Evolutionary conservation across 1,140 invertebrate genomes (phyloP), one percentile per base, ranked within the genome.

Genomic region (Drosophila chauvacae): DNA sequence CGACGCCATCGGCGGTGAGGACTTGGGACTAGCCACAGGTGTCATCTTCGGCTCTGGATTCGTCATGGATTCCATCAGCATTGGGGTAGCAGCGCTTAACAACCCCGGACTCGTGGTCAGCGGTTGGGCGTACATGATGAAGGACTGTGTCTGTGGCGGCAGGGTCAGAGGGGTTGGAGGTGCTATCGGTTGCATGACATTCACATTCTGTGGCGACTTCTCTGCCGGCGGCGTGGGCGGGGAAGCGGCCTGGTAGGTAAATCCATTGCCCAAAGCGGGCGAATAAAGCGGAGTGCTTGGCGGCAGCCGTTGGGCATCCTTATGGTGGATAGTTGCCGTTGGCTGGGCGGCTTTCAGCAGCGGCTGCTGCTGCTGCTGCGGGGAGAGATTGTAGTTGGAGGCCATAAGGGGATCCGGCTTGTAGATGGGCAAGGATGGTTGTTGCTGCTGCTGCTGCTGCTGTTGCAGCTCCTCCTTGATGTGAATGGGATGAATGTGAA

Each of bases 71-170:
- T 80, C 84, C 50, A 90, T 44, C 20, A 97, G 94, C 20, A 97
- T 96, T 11, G 95, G 95, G 91, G 93, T 95, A 92, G 93, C 94
- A 91, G 68, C 1, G 3, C 94, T 93, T 39, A 96, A 94, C 13
- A 96, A 92, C 55, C 96, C 93, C 37, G 96, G 51, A n/a, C 93
- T 91, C 76, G 93, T 94, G 39, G 94, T 93, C 69, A 51, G 33
- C 5, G 70, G 55, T 16, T 72, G 68, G 26, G 72, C 50, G 35
- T 91, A 85, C 48, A 90, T 60, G 4, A 92, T 72, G 14, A 91
- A 90, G 39, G 65, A 58, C 18, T 81, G 86, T 7, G 74, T 35
- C 9, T 69, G 62, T 16, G 63, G 28, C 26, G 47, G 45, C 26
- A 51, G 23, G 26, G 42, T 23, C 37, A 70, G 3, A 7, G 57